Evolutionary conservation across 2,888 invertebrate species (phyloP).

Genomic region (Taenaris catops): DNA sequence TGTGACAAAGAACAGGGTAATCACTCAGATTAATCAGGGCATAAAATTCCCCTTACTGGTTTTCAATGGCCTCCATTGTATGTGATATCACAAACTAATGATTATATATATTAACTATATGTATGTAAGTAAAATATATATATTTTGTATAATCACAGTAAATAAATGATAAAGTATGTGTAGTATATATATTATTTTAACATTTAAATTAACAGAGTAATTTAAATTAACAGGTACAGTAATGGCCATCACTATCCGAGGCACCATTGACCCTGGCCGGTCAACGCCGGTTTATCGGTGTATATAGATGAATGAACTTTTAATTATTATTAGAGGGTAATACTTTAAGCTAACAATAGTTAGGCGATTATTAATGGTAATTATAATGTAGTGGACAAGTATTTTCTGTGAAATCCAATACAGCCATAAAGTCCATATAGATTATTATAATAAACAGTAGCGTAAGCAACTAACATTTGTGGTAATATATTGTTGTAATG

Average conservation of each 20-base stretch:
- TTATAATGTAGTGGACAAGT: slow-evolving; percentile 6
- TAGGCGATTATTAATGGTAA: slow-evolving; percentile 15
- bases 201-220: no score
- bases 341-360: slow-evolving; percentile 22
- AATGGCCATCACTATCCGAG: slow-evolving; percentile 63
- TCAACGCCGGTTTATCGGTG: slow-evolving; percentile 37
- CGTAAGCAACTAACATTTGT: slow-evolving; percentile 21
- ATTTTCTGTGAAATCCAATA: slow-evolving; percentile 10
- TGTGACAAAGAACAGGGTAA: no score
- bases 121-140: no score
- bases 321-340: slow-evolving; percentile 6
- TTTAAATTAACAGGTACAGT: slow-evolving; percentile 48
- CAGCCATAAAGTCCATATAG: slow-evolving; percentile 17
- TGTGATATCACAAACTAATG: no score
- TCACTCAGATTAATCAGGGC: no score
- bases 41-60: no score
- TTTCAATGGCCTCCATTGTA: no score
- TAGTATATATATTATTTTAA: no score
- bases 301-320: slow-evolving; percentile 52
- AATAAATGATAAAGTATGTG: no score
- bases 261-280: slow-evolving; percentile 66
- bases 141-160: no score
- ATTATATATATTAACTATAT: no score
- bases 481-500: slow-evolving; percentile 1
- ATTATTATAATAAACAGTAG: slow-evolving; percentile 24